A percentile compares a stretch with the other conserved stretches of the same genome.
These are phyloP conservation scores for Siderastrea radians DNA, from an alignment of 92 coral and sea anemone genomes.

Conservation along the genomic window DNA sequence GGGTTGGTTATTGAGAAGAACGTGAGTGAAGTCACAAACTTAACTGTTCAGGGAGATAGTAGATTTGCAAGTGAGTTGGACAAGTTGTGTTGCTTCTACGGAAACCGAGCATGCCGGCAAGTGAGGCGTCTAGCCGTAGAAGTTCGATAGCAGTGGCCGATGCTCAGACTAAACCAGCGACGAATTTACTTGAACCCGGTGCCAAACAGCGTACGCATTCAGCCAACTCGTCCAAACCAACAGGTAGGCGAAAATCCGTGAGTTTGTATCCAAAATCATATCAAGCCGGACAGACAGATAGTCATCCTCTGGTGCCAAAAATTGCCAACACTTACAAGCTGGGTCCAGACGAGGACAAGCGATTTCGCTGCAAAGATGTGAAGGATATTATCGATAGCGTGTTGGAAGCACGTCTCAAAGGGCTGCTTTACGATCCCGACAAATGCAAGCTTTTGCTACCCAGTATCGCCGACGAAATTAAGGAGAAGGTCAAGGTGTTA, in stretches of 20 bases:
- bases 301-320: conserved; percentile 49
- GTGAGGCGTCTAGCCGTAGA: conserved; percentile 68
- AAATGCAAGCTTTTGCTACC: conserved; percentile 72
- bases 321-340: conserved; percentile 87
- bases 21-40: background rate
- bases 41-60: background rate
- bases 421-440: conserved; percentile 72
- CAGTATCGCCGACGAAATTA: conserved; percentile 89
- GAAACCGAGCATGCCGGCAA: conserved; percentile 30
- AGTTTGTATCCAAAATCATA: conserved; percentile 38
- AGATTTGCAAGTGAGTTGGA: background rate
- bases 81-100: background rate
- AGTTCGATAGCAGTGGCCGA: conserved; percentile 53
- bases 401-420: conserved; percentile 75
- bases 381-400: conserved; percentile 75
- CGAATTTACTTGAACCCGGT: conserved; percentile 43
- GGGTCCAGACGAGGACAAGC: conserved; percentile 73
- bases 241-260: conserved; percentile 63
- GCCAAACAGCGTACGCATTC: conserved; percentile 61
- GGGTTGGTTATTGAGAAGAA: background rate
- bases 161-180: conserved; percentile 22
- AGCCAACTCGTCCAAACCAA: conserved; percentile 47
- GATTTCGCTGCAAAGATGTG: conserved; percentile 81
- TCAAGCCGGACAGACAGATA: conserved; percentile 22
- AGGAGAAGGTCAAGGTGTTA: conserved; percentile 81